These are phyloP conservation scores for Ceratotherium simum DNA, from an alignment of 2,113 vertebrate species.

Conservation along the genomic window DNA sequence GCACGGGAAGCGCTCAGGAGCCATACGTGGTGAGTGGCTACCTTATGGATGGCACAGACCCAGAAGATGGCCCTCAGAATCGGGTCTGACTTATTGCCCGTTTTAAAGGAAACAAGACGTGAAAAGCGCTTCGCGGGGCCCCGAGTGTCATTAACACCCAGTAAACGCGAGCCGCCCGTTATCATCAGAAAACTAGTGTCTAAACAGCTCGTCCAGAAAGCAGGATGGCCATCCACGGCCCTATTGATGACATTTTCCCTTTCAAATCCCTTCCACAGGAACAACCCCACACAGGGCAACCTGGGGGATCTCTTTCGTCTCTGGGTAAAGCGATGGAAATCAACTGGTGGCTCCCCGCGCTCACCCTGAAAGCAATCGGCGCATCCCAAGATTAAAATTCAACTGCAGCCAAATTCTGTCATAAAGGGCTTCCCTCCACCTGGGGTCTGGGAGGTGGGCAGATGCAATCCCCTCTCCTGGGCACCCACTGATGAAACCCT, in stretches of 20 bases:
- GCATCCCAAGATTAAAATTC: conserved; percentile 61
- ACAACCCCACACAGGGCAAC: neutral
- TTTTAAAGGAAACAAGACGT: neutral
- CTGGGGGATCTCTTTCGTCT: neutral
- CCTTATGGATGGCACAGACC: rapidly evolving
- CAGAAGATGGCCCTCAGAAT: rapidly evolving
- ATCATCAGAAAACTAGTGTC: neutral
- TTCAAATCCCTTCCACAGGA: neutral
- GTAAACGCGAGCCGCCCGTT: neutral
- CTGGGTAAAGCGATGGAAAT: neutral
- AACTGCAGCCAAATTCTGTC: neutral
- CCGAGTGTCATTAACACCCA: neutral
- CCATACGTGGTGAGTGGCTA: rapidly evolving
- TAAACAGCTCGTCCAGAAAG: neutral
- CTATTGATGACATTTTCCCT: neutral
- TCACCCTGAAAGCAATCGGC: neutral
- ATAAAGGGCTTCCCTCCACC: neutral
- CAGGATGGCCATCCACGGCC: rapidly evolving
- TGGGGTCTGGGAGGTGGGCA: neutral
- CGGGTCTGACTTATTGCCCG: neutral
- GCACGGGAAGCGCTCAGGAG: rapidly evolving
- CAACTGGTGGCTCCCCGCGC: neutral
- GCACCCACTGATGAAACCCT: neutral
- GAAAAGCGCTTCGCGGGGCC: neutral
- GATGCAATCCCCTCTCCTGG: conserved; percentile 43